Evolutionary conservation across 92 coral and sea anemone species (phyloP).

Genomic region (Epizoanthus illoricatus): DNA sequence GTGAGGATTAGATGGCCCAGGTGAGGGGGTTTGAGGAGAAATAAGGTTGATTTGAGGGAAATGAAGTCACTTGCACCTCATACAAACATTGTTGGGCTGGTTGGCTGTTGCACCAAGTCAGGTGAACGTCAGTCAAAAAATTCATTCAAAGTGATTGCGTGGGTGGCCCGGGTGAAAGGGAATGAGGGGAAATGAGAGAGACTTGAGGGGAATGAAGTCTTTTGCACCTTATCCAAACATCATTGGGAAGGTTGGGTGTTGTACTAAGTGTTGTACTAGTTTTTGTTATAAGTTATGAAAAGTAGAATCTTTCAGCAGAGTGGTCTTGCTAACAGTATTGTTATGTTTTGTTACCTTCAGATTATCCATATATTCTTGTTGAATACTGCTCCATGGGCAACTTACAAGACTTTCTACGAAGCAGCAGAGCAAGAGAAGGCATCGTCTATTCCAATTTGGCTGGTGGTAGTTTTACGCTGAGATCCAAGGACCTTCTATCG

Average conservation of each 20-base stretch:
- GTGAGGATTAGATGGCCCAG: background rate
- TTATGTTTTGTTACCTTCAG: conserved; percentile 37
- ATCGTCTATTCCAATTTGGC: conserved; percentile 89
- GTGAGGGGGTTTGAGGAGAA: background rate
- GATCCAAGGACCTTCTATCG: conserved; percentile 81
- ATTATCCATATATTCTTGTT: conserved; percentile 75
- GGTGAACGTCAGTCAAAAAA: conserved; percentile 23
- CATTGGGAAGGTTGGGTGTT: no score
- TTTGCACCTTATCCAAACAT: no score
- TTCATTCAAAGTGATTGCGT: no score
- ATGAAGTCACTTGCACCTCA: conserved; percentile 92
- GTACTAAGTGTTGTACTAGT: no score
- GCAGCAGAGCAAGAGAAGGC: conserved; percentile 63
- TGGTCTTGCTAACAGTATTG: background rate
- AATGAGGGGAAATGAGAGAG: background rate
- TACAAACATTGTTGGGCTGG: conserved; percentile 77
- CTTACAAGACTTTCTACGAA: conserved; percentile 70
- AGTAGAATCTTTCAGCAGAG: background rate
- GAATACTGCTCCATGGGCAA: conserved; percentile 90
- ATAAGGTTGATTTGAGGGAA: background rate
- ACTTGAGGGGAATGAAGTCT: no score
- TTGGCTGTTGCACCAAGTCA: conserved; percentile 83
- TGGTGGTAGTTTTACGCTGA: conserved; percentile 78
- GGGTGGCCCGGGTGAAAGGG: background rate
- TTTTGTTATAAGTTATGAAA: background rate